Conservation (phyloP, 1,140 invertebrate genomes). For the Andrena cerasifolii region DNA sequence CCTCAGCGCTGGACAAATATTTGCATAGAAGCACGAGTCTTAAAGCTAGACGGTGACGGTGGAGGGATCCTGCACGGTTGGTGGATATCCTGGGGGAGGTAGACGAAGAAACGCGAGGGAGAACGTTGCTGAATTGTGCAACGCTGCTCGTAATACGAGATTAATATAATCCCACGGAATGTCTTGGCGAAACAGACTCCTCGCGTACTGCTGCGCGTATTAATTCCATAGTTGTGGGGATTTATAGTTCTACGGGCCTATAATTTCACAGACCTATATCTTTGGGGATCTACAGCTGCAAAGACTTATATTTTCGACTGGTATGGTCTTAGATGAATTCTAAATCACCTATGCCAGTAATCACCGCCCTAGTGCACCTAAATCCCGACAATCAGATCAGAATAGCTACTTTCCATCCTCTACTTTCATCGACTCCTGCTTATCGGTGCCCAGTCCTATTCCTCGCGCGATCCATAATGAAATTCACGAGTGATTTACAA, state of each 20-base stretch:
- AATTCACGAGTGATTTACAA: slow-evolving; percentile 41
- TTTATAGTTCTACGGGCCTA: no score
- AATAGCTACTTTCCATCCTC: not conserved
- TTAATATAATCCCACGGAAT: not conserved
- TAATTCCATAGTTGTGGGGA: no score
- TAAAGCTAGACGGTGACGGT: not conserved
- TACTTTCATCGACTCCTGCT: no score
- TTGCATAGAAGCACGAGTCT: slow-evolving; percentile 59
- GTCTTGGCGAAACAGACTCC: not conserved
- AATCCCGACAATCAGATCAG: no score
- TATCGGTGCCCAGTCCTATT: slow-evolving; percentile 6
- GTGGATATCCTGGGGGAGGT: slow-evolving; percentile 29
- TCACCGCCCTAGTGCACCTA: no score
- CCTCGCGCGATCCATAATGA: slow-evolving; percentile 1
- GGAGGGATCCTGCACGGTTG: not conserved
- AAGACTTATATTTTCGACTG: no score
- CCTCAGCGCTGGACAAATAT: slow-evolving; percentile 68
- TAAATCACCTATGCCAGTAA: no score
- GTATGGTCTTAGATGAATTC: no score
- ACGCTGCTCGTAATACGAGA: not conserved
- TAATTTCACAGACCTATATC: no score
- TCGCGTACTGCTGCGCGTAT: no score
- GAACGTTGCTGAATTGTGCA: not conserved
- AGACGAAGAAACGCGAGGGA: slow-evolving; percentile 1
- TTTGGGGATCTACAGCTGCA: no score